These are phyloP conservation scores for Gryllus bimaculatus DNA, from an alignment of 1,140 invertebrate species.

Conservation along the genomic window DNA sequence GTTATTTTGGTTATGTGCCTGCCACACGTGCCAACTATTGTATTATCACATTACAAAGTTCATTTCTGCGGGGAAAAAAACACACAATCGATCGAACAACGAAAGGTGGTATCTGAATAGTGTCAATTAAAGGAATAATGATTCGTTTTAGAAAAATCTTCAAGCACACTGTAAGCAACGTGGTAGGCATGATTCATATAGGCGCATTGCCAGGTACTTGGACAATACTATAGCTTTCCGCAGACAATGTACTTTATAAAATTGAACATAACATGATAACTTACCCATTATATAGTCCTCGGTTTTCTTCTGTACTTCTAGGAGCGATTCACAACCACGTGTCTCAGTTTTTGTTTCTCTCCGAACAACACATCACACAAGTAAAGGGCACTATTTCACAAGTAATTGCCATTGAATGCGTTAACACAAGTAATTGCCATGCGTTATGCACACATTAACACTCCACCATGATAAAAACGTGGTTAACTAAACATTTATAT, in stretches of 20 bases:
- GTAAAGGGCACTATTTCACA: background rate
- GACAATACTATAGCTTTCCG: background rate
- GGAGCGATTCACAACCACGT: background rate
- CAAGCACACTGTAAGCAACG: conserved; percentile 33
- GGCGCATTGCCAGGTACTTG: conserved; percentile 55
- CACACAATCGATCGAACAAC: too few relatives aligned
- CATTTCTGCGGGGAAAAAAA: too few relatives aligned
- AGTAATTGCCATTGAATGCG: background rate
- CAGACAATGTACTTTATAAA: too few relatives aligned
- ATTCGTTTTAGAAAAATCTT: conserved; percentile 34
- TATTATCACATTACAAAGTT: too few relatives aligned
- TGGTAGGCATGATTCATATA: conserved; percentile 72
- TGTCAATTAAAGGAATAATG: conserved; percentile 29
- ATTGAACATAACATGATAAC: too few relatives aligned
- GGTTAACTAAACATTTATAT: background rate
- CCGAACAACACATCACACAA: background rate
- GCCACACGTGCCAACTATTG: too few relatives aligned
- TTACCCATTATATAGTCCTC: too few relatives aligned
- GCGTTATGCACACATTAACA: background rate
- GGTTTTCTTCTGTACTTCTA: too few relatives aligned
- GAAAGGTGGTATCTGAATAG: background rate
- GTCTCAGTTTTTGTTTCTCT: background rate
- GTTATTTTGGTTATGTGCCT: too few relatives aligned
- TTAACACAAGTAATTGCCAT: background rate
- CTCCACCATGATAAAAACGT: background rate